Conservation (phyloP, 2,797 vertebrate genomes). For the Natrix natrix region DNA sequence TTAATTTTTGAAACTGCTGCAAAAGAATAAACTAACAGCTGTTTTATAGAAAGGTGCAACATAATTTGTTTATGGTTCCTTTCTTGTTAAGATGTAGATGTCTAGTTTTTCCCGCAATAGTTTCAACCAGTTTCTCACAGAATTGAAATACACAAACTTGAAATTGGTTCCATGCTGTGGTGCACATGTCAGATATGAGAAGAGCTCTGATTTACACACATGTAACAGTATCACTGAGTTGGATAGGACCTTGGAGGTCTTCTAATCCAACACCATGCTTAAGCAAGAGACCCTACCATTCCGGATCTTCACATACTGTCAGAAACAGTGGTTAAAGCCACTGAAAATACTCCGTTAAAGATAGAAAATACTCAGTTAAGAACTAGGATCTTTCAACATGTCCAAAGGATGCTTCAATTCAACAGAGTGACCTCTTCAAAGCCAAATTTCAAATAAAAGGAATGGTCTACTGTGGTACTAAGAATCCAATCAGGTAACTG, state of each 20-base stretch:
- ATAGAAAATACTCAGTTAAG: neutral
- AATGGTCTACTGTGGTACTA: neutral
- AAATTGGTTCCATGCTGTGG: neutral
- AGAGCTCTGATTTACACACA: neutral
- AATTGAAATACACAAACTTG: neutral
- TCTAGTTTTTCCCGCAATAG: neutral
- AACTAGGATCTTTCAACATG: neutral
- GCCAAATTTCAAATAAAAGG: neutral
- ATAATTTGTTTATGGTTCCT: neutral
- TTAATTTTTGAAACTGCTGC: slow-evolving; percentile 19
- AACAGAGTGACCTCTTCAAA: neutral
- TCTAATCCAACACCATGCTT: neutral
- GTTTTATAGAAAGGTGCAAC: neutral
- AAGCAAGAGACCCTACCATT: neutral
- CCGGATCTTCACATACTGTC: neutral
- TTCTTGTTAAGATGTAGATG: neutral
- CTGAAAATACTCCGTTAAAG: neutral
- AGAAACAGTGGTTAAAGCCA: neutral
- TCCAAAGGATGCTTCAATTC: neutral
- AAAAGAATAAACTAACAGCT: neutral
- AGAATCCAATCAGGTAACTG: neutral
- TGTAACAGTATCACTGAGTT: neutral
- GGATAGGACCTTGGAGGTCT: neutral
- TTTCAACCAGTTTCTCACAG: neutral
- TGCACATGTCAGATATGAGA: neutral